Evolutionary conservation across 2,888 invertebrate genomes (phyloP).

Genomic region (Leistus spinibarbis): DNA sequence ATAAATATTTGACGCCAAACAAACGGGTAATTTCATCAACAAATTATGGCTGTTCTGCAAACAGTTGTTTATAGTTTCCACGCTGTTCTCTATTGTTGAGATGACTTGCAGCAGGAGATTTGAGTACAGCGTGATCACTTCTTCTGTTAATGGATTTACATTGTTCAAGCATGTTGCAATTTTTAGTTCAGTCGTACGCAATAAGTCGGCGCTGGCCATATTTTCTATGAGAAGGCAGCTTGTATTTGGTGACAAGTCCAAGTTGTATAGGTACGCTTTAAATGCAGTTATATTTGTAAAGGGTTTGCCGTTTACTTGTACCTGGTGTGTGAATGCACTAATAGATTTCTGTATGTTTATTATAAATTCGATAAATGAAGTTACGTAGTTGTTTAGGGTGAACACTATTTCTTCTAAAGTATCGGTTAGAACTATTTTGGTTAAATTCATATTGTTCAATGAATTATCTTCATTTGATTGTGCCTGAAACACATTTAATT

Average conservation of each 20-base stretch:
- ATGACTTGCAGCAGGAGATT: neutral
- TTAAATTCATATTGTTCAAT: neutral
- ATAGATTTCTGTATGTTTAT: neutral
- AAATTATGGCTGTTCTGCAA: neutral
- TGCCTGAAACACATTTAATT: neutral
- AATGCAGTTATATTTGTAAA: neutral
- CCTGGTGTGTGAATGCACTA: neutral
- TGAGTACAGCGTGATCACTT: neutral
- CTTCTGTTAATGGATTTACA: neutral
- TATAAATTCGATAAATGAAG: neutral
- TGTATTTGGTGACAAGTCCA: neutral
- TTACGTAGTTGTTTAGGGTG: neutral
- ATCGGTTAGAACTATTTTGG: neutral
- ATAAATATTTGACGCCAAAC: neutral
- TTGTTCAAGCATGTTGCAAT: neutral
- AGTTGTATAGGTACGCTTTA: too few relatives aligned
- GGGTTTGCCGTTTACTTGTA: neutral
- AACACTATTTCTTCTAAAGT: neutral
- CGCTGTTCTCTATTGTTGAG: neutral
- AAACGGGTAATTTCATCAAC: neutral
- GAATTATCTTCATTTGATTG: neutral
- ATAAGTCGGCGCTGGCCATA: neutral
- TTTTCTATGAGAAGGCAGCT: neutral
- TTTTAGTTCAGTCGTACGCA: neutral
- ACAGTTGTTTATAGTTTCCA: neutral